Evolutionary conservation across 2,113 vertebrate species (phyloP), one percentile per base, ranked within the genome.

Genomic region (Myrmophylax atrothorax): DNA sequence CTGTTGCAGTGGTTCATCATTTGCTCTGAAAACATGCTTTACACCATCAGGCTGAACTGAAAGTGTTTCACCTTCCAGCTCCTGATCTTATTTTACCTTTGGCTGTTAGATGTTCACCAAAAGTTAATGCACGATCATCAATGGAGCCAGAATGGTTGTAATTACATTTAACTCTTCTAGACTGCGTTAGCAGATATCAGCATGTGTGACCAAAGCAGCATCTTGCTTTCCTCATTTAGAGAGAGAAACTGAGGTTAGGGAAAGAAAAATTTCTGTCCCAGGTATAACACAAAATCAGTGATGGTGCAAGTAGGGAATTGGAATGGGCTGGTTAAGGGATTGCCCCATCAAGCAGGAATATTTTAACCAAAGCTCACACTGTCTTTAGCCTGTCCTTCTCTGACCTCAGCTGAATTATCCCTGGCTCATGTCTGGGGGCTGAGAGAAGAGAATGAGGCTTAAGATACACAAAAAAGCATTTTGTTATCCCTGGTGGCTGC

Each of bases 401-500:
- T 52, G 38, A 47, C 22, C 69, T 66, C 29, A 74, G 37, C 49
- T 87, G 55, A 79, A 50, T 69, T 89, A 79, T 40, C 29, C 35
- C 25, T 52, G 29, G 14, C 22, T 84, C 25, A 17, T 8, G 1
- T 38, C 55, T 88, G 20, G 52, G 64, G 35, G 16, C 37, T 75
- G 60, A 70, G 29, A 74, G 76, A 91, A 78, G 22, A 75, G 10
- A 84, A 74, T 28, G 33, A 94, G 26, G 33, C 31, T 94, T 70
- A 82, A 80, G 78, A 88, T 63, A 50, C 59, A 64, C 40, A 70
- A 83, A 93, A 59, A n/a, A 1, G 2, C 26, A 37, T 95, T 96
- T 93, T 91, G 59, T 64, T 93, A 18, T 91, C 64, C 69, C 37
- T 63, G 10, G 58, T 78, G 46, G 76, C 90, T 93, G 93, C 77